Conservation (phyloP, 2,113 vertebrate species). For the Chaetops frenatus region DNA sequence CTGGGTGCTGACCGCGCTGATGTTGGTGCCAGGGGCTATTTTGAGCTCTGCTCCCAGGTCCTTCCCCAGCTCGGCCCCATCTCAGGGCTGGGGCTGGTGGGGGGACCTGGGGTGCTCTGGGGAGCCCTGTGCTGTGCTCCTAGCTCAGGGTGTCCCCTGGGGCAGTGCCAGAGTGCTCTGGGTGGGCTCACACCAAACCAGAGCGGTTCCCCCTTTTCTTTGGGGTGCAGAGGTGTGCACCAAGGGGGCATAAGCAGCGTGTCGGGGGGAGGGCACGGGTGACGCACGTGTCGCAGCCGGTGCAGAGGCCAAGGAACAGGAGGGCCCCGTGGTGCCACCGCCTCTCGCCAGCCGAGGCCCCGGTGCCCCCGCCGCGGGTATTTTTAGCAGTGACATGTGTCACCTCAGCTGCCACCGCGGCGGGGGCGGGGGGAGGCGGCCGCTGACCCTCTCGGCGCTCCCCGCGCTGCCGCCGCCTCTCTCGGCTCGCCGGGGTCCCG, state of each 20-base stretch:
- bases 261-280: neutral
- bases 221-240: neutral
- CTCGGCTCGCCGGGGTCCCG: neutral
- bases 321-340: neutral
- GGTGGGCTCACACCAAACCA: neutral
- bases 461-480: neutral
- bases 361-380: conserved; percentile 61
- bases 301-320: rapidly evolving
- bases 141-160: neutral
- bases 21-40: neutral
- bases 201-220: rapidly evolving
- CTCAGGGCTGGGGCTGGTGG: neutral
- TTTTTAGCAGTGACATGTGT: conserved; percentile 85
- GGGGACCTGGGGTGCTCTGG: neutral
- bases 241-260: rapidly evolving
- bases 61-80: neutral
- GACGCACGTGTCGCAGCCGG: rapidly evolving
- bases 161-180: neutral
- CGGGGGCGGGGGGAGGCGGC: conserved; percentile 29
- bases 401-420: conserved; percentile 73
- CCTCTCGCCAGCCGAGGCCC: neutral
- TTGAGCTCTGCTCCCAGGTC: neutral
- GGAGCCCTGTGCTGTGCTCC: neutral
- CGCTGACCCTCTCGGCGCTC: neutral
- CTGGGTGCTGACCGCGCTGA: neutral